These are phyloP conservation scores for Charanyca ferruginea DNA, from an alignment of 2,888 invertebrate genomes.

Conservation along the genomic window DNA sequence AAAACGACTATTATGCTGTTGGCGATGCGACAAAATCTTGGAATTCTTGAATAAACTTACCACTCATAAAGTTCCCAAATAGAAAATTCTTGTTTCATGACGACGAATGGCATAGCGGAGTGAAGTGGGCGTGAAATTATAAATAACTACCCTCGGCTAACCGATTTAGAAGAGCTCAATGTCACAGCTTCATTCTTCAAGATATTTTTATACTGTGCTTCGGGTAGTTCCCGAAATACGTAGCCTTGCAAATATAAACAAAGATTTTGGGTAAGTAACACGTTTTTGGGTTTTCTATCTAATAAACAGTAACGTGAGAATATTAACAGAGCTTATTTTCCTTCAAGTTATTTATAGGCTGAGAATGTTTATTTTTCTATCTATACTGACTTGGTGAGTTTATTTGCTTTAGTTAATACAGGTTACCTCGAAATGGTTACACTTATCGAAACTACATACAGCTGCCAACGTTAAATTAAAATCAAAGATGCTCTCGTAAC, in stretches of 20 bases:
- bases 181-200: constrained; percentile 78
- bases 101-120: constrained; percentile 72
- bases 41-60: constrained; percentile 64
- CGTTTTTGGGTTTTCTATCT: constrained; percentile 2
- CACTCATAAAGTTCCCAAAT: constrained; percentile 77
- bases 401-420: constrained; percentile 45
- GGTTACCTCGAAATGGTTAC: constrained; percentile 35
- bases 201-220: constrained; percentile 74
- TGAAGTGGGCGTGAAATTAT: constrained; percentile 83
- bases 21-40: constrained; percentile 68
- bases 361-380: constrained; percentile 40
- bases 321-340: constrained; percentile 32
- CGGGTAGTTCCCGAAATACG: constrained; percentile 53
- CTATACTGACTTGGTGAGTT: constrained; percentile 17
- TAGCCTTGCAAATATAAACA: constrained; percentile 43
- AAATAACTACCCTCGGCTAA: constrained; percentile 84
- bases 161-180: constrained; percentile 84
- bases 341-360: constrained; percentile 27
- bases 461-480: constrained; percentile 44
- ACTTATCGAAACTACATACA: constrained; percentile 34
- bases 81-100: constrained; percentile 82
- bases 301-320: constrained; percentile 18
- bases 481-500: constrained; percentile 43
- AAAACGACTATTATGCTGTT: constrained; percentile 53
- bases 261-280: constrained; percentile 1